Percentiles rank a stretch among this genome's conserved stretches.
Conservation (phyloP, 2,888 invertebrate species). For the Podotricha telesiphe region DNA sequence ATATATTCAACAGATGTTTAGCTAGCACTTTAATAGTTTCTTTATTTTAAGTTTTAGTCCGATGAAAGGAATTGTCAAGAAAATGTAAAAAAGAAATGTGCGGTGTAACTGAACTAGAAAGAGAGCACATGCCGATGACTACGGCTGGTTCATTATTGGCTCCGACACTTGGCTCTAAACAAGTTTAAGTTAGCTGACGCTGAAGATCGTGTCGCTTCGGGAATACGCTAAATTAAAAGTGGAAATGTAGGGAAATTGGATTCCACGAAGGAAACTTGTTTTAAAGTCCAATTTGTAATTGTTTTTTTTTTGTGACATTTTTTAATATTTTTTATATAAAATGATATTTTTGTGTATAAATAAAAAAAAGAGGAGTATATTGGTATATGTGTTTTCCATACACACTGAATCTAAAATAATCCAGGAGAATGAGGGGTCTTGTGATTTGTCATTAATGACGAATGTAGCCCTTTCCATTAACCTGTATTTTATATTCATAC, state of each 20-base stretch:
- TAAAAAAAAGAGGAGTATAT: too few species aligned
- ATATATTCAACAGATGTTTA: too few species aligned
- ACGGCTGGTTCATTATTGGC: slow-evolving; percentile 43
- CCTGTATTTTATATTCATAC: too few species aligned
- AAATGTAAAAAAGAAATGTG: neutral
- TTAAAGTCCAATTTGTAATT: slow-evolving; percentile 36
- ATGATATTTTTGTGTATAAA: neutral
- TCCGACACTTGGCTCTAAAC: slow-evolving; percentile 46
- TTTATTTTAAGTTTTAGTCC: too few species aligned
- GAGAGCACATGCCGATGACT: slow-evolving; percentile 31
- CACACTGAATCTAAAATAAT: too few species aligned
- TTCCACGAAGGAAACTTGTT: slow-evolving; percentile 44
- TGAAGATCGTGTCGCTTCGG: slow-evolving; percentile 40
- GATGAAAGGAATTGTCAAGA: neutral
- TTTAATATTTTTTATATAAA: neutral
- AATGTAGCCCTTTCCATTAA: too few species aligned
- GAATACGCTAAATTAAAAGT: slow-evolving; percentile 48
- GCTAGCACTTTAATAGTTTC: too few species aligned
- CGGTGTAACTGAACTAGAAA: slow-evolving; percentile 2
- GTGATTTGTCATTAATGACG: too few species aligned
- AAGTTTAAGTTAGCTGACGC: slow-evolving; percentile 46
- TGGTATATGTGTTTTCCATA: too few species aligned
- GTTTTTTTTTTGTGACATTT: neutral
- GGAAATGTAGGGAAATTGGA: slow-evolving; percentile 49
- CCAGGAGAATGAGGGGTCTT: too few species aligned